Percentiles rank a stretch among this genome's conserved stretches.
phyloP scores from a whole-genome alignment of 2,797 vertebrate species.

The Cirrhinus mrigala region DNA sequence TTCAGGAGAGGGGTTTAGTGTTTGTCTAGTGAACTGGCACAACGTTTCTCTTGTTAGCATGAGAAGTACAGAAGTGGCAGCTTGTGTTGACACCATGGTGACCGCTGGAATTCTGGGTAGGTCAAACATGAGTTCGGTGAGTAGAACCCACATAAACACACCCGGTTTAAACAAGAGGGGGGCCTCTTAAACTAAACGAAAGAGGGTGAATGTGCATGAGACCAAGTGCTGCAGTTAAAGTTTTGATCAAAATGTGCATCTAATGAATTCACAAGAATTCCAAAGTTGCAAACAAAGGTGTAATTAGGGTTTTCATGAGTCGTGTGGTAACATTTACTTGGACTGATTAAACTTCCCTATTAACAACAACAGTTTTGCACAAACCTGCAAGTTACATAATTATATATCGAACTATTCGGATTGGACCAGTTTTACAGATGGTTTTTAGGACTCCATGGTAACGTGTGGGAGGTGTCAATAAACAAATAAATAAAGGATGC shows the following conservation, averaged over 20 bases:
- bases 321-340: conserved; percentile 51
- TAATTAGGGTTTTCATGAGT: conserved; percentile 55
- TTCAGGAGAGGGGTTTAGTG: conserved; percentile 67
- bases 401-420: neutral
- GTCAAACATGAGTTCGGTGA: conserved; percentile 55
- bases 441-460: neutral
- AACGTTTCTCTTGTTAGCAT: conserved; percentile 65
- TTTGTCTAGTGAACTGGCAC: conserved; percentile 67
- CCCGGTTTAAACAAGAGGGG: neutral
- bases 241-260: conserved; percentile 10
- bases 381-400: conserved; percentile 21
- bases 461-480: neutral
- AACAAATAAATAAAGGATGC: conserved; percentile 20
- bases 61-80: conserved; percentile 49
- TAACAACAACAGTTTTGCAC: conserved; percentile 48
- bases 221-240: conserved; percentile 1
- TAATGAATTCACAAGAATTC: conserved; percentile 18
- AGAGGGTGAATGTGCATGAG: neutral
- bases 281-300: conserved; percentile 10
- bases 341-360: conserved; percentile 59
- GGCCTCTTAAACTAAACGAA: neutral
- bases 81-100: conserved; percentile 58
- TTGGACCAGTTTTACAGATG: neutral
- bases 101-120: conserved; percentile 61
- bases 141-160: conserved; percentile 6